Evolutionary conservation across 2,888 invertebrate species (phyloP).

Genomic region (Eupithecia vulgata): DNA sequence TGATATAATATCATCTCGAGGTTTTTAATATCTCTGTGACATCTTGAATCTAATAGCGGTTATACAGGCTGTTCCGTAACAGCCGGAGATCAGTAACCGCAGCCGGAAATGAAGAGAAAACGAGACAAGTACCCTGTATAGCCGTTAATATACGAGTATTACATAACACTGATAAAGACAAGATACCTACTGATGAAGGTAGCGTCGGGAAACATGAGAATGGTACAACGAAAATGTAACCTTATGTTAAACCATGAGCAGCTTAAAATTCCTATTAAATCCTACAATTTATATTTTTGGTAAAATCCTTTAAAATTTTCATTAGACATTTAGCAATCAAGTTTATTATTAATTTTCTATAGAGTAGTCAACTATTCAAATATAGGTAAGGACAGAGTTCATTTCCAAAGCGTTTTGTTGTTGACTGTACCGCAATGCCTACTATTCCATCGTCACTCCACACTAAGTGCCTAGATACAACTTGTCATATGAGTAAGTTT

Average conservation of each 20-base stretch:
- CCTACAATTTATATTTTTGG: not conserved
- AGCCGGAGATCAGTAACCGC: conserved; percentile 36
- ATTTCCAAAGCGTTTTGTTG: not conserved
- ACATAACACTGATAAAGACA: not conserved
- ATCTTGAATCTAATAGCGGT: conserved; percentile 21
- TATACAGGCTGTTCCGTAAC: conserved; percentile 26
- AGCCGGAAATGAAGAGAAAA: conserved; percentile 30
- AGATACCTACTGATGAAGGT: not conserved
- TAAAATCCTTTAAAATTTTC: not conserved
- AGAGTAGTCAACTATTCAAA: not conserved
- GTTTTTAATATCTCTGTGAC: conserved; percentile 4
- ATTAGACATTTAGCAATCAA: not conserved
- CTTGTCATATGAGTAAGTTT: not conserved
- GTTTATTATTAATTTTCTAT: not conserved
- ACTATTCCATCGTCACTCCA: not conserved
- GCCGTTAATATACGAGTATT: not conserved
- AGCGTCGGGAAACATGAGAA: not conserved
- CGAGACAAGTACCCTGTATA: conserved; percentile 26
- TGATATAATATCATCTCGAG: not conserved
- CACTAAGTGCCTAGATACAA: not conserved
- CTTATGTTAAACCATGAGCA: too few relatives aligned
- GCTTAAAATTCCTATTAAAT: too few relatives aligned
- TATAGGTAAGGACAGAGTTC: not conserved
- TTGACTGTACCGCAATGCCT: not conserved
- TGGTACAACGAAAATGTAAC: not conserved